Conservation (phyloP, 2,888 invertebrate genomes). For the Blomia tropicalis region DNA sequence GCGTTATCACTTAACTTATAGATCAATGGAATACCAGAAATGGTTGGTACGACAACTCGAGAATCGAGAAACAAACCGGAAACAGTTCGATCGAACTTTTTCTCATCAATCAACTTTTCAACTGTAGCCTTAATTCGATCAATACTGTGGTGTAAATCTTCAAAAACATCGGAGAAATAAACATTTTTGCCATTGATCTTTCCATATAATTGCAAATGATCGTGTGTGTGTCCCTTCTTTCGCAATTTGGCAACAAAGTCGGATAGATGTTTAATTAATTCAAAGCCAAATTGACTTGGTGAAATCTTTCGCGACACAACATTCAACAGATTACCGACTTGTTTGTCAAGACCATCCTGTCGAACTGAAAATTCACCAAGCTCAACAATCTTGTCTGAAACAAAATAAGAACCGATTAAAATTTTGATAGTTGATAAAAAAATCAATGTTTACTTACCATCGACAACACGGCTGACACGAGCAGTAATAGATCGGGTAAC, state of each 20-base stretch:
- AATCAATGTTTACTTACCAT: slow-evolving; percentile 11
- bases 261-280: not conserved
- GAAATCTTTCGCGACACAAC: not conserved
- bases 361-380: slow-evolving; percentile 2
- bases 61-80: not conserved
- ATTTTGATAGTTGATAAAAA: too few relatives aligned
- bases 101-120: not conserved
- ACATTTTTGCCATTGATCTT: slow-evolving; percentile 17
- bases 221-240: not conserved
- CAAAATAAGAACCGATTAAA: not conserved
- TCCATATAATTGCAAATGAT: slow-evolving; percentile 2
- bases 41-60: slow-evolving; percentile 6
- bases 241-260: slow-evolving; percentile 3
- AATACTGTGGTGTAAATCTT: slow-evolving; percentile 4
- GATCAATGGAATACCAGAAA: slow-evolving; percentile 16
- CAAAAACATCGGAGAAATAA: slow-evolving; percentile 9
- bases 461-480: not conserved
- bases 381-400: slow-evolving; percentile 2
- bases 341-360: slow-evolving; percentile 15
- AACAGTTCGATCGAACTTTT: not conserved
- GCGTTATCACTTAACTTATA: not conserved
- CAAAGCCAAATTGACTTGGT: not conserved
- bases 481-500: slow-evolving; percentile 1
- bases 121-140: not conserved
- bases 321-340: slow-evolving; percentile 3